phyloP scores from a whole-genome alignment of 1,140 invertebrate species.

The Patella vulgata region DNA sequence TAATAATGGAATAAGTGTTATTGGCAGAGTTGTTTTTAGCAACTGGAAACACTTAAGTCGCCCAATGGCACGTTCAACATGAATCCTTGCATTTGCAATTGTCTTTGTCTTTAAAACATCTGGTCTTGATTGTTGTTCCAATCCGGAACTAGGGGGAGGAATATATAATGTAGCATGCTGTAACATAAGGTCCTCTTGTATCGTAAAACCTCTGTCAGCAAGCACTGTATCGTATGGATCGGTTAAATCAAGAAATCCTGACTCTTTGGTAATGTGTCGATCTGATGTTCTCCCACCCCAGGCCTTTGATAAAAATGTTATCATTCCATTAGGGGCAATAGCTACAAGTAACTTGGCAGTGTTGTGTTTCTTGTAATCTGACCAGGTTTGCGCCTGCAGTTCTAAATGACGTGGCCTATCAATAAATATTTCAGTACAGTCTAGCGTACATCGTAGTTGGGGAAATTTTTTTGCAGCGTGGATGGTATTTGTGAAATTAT shows the following conservation, averaged over 20 bases:
- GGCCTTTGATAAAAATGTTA: slow-evolving; percentile 47
- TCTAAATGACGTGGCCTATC: slow-evolving; percentile 30
- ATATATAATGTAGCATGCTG: slow-evolving; percentile 33
- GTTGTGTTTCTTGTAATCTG: slow-evolving; percentile 50
- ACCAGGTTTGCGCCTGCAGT: slow-evolving; percentile 39
- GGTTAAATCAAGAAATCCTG: slow-evolving; percentile 43
- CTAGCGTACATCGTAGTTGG: slow-evolving; percentile 25
- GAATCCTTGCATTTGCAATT: slow-evolving; percentile 27
- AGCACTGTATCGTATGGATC: slow-evolving; percentile 31
- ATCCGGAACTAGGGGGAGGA: slow-evolving; percentile 29
- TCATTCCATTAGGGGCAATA: slow-evolving; percentile 38
- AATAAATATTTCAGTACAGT: slow-evolving; percentile 46
- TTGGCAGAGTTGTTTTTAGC: slow-evolving; percentile 3
- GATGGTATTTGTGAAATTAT: too few relatives aligned
- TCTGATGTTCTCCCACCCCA: slow-evolving; percentile 50
- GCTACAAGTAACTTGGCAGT: slow-evolving; percentile 56
- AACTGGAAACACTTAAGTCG: slow-evolving; percentile 6
- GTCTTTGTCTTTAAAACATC: slow-evolving; percentile 16
- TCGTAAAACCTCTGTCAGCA: slow-evolving; percentile 40
- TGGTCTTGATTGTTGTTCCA: slow-evolving; percentile 8
- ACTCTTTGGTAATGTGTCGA: slow-evolving; percentile 44
- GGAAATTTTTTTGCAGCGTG: too few relatives aligned
- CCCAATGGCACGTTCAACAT: slow-evolving; percentile 25
- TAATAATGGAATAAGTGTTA: slow-evolving; percentile 5
- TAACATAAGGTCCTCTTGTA: slow-evolving; percentile 25